phyloP scores from a whole-genome alignment of 2,888 invertebrate genomes.

The Polydrusus tereticollis region DNA sequence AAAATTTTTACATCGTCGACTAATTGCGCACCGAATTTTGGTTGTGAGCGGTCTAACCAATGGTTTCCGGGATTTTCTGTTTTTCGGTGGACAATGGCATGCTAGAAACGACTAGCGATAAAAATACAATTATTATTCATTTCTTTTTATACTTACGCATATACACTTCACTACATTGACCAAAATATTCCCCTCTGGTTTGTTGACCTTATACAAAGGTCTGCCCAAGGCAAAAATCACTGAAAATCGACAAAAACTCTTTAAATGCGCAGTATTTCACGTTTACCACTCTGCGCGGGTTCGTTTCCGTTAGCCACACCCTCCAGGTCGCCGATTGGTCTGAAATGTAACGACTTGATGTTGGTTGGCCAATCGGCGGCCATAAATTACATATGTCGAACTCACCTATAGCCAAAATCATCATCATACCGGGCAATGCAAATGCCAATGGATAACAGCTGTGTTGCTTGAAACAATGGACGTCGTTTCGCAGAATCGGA shows the following conservation, averaged over 20 bases:
- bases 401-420: constrained; percentile 85
- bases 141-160: constrained; percentile 73
- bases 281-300: too few species aligned
- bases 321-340: too few species aligned
- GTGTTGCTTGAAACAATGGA: constrained; percentile 81
- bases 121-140: neutral
- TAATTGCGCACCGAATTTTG: constrained; percentile 77
- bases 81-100: constrained; percentile 66
- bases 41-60: constrained; percentile 93
- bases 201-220: constrained; percentile 79
- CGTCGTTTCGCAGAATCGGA: constrained; percentile 85
- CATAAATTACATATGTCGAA: neutral
- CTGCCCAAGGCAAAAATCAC: constrained; percentile 89
- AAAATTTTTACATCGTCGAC: constrained; percentile 85
- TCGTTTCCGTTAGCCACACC: too few species aligned
- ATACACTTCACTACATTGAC: constrained; percentile 83
- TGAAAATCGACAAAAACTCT: constrained; percentile 62
- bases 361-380: too few species aligned
- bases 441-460: constrained; percentile 90
- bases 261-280: too few species aligned
- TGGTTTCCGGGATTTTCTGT: constrained; percentile 71
- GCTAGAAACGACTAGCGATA: too few species aligned
- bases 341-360: too few species aligned
- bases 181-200: constrained; percentile 88
- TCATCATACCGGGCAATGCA: constrained; percentile 88